Evolutionary conservation across 92 coral and sea anemone species (phyloP).

Genomic region (Chrysogorgia sp.): DNA sequence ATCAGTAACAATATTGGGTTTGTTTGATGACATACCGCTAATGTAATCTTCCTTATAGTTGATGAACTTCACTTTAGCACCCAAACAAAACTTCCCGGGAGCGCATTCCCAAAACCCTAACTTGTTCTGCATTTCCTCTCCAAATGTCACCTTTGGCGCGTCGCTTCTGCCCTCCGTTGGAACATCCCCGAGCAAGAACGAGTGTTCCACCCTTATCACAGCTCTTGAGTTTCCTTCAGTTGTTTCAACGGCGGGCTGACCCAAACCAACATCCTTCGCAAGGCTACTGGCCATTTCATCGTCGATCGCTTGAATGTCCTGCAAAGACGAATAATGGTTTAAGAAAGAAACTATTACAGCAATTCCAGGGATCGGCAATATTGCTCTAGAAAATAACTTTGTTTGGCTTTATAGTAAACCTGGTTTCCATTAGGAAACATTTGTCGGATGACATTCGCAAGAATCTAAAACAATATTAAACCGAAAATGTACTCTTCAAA

Average conservation of each 20-base stretch:
- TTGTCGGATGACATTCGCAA: too few relatives aligned
- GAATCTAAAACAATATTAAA: too few relatives aligned
- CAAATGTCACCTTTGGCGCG: not conserved
- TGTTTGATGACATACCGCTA: constrained; percentile 2
- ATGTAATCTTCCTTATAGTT: constrained; percentile 26
- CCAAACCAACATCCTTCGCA: not conserved
- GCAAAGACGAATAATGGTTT: not conserved
- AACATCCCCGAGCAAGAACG: not conserved
- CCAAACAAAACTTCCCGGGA: constrained; percentile 12
- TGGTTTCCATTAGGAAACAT: too few relatives aligned
- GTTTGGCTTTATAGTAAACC: too few relatives aligned
- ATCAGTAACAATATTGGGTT: not conserved
- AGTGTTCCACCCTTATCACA: constrained; percentile 4
- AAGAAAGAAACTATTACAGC: too few relatives aligned
- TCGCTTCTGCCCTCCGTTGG: not conserved
- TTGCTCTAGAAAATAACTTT: too few relatives aligned
- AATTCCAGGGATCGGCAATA: too few relatives aligned
- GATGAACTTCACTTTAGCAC: constrained; percentile 5
- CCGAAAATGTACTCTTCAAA: too few relatives aligned
- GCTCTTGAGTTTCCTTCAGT: not conserved
- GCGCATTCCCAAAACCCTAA: constrained; percentile 26
- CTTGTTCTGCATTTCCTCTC: constrained; percentile 1
- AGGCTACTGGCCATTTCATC: not conserved
- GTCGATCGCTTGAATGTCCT: constrained; percentile 5
- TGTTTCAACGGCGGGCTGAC: constrained; percentile 4